phyloP scores from a whole-genome alignment of 2,113 vertebrate species.

The Forbesichthys agassizii region DNA sequence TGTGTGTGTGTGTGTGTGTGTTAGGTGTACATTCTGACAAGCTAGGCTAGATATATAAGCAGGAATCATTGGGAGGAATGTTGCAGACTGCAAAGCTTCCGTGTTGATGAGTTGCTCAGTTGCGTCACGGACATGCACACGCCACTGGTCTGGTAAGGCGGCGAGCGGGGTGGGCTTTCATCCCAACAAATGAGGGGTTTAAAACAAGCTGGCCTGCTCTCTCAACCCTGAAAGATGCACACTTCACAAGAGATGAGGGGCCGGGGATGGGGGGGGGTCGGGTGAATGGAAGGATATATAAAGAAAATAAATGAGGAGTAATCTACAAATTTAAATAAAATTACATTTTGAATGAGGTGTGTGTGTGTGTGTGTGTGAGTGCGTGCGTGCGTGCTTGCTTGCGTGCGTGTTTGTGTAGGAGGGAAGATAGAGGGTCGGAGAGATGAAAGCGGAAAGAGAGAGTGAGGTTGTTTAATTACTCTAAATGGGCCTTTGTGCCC shows the following conservation, averaged over 20 bases:
- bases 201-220: slow-evolving; percentile 18
- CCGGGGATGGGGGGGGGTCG: background rate
- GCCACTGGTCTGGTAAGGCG: no score
- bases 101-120: no score
- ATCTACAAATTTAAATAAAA: background rate
- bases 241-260: background rate
- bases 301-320: no score
- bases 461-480: slow-evolving; percentile 9
- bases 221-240: slow-evolving; percentile 12
- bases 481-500: slow-evolving; percentile 24
- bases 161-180: slow-evolving; percentile 37
- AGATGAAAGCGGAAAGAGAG: slow-evolving; percentile 1
- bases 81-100: no score
- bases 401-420: background rate
- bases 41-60: background rate
- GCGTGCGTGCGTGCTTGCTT: no score
- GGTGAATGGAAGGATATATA: background rate
- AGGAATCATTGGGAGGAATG: background rate
- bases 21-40: background rate
- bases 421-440: background rate
- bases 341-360: background rate
- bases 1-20: no score
- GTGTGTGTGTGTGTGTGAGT: background rate
- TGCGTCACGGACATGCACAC: no score
- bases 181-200: slow-evolving; percentile 28